Evolutionary conservation across 53 echinoderm and acorn worm genomes (phyloP).

Genomic region (Glandiceps talaboti): DNA sequence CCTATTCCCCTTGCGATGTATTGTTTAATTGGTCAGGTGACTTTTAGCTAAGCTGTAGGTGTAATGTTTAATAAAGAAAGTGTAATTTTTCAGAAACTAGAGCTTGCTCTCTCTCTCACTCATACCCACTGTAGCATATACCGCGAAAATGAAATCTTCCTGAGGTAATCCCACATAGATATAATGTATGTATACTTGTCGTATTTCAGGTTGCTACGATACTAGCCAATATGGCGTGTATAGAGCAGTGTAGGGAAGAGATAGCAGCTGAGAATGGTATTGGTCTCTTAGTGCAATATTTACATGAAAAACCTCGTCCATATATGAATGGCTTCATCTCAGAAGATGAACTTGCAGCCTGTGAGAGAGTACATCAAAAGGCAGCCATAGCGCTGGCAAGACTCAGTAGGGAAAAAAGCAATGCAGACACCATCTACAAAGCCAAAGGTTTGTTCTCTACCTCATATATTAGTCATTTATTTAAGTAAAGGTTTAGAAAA

Average conservation of each 20-base stretch:
- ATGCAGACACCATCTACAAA: constrained; percentile 40
- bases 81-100: too few relatives aligned
- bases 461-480: too few relatives aligned
- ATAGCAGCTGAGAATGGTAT: constrained; percentile 38
- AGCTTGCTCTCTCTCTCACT: too few relatives aligned
- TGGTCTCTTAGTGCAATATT: constrained; percentile 32
- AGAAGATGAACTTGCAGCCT: constrained; percentile 15
- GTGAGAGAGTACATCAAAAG: constrained; percentile 78
- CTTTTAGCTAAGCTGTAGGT: too few relatives aligned
- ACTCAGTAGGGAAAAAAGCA: constrained; percentile 44
- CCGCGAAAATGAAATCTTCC: too few relatives aligned
- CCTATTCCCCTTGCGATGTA: too few relatives aligned
- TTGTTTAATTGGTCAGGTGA: too few relatives aligned
- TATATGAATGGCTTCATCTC: neutral
- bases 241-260: constrained; percentile 47
- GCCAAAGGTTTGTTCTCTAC: constrained; percentile 59
- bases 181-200: too few relatives aligned
- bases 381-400: constrained; percentile 72
- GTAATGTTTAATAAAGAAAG: too few relatives aligned
- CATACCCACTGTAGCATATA: too few relatives aligned
- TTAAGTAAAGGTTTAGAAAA: too few relatives aligned
- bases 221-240: constrained; percentile 59
- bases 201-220: constrained; percentile 55
- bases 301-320: constrained; percentile 22
- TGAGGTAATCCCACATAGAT: too few relatives aligned